Evolutionary conservation across 2,113 vertebrate genomes (phyloP).

Genomic region (Erpornis zantholeuca): DNA sequence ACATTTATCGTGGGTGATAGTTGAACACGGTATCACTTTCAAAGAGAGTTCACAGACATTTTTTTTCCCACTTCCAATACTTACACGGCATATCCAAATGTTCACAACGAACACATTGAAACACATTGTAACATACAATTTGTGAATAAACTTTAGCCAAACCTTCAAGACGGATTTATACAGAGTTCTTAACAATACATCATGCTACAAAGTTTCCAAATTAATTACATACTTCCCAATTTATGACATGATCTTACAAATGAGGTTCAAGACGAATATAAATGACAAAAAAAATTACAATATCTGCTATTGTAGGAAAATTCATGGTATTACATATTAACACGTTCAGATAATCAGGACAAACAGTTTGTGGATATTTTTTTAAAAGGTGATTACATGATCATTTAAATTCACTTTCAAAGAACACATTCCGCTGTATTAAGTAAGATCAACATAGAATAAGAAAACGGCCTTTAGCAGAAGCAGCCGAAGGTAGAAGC

Average conservation of each 20-base stretch:
- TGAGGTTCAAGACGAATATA: constrained; percentile 68
- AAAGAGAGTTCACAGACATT: constrained; percentile 37
- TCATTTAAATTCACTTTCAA: constrained; percentile 26
- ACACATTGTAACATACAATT: constrained; percentile 70
- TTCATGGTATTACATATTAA: constrained; percentile 49
- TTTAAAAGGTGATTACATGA: background rate
- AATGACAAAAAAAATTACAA: constrained; percentile 35
- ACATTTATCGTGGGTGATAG: constrained; percentile 64
- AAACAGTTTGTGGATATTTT: background rate
- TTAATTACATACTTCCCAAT: constrained; percentile 64
- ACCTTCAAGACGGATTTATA: constrained; percentile 62
- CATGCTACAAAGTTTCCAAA: constrained; percentile 77
- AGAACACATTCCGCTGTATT: constrained; percentile 11
- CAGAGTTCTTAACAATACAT: constrained; percentile 69
- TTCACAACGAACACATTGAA: constrained; percentile 64
- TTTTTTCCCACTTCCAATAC: constrained; percentile 50
- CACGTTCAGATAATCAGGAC: constrained; percentile 46
- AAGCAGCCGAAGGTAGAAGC: constrained; percentile 43
- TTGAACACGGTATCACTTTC: constrained; percentile 56
- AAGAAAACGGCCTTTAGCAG: constrained; percentile 43
- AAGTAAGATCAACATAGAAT: constrained; percentile 17
- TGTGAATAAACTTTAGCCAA: constrained; percentile 59
- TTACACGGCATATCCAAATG: constrained; percentile 58
- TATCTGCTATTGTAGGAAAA: constrained; percentile 68
- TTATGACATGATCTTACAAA: constrained; percentile 71